phyloP scores from a whole-genome alignment of 2,888 invertebrate genomes.

The Orgyia antiqua region DNA sequence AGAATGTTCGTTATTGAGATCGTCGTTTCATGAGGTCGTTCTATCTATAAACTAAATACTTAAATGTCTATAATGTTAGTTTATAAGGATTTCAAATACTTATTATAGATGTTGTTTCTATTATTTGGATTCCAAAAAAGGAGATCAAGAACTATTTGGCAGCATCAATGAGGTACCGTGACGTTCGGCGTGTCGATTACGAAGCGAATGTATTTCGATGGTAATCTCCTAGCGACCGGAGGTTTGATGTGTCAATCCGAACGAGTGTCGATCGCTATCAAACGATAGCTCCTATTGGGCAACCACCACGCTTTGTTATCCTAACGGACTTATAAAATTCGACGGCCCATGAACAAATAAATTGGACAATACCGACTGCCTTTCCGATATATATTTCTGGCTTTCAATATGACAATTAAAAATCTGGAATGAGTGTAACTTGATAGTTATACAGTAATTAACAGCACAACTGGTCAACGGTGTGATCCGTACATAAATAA shows the following conservation, averaged over 20 bases:
- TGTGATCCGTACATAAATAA: constrained; percentile 59
- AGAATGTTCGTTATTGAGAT: too few species aligned
- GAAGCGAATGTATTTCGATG: constrained; percentile 62
- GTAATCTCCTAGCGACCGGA: constrained; percentile 59
- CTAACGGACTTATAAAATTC: constrained; percentile 65
- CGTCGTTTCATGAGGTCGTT: too few species aligned
- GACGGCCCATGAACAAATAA: constrained; percentile 46
- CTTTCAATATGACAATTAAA: too few species aligned
- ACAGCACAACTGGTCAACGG: constrained; percentile 37
- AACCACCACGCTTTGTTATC: constrained; percentile 71
- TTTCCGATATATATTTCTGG: constrained; percentile 37
- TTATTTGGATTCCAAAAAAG: constrained; percentile 8
- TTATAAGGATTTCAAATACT: too few species aligned
- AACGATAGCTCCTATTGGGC: constrained; percentile 67
- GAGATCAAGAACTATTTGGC: constrained; percentile 8
- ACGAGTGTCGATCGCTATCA: constrained; percentile 60
- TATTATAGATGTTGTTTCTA: too few species aligned
- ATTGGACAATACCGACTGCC: constrained; percentile 40
- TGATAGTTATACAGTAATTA: constrained; percentile 40
- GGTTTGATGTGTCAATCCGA: constrained; percentile 74
- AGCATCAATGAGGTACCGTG: constrained; percentile 48
- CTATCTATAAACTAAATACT: too few species aligned
- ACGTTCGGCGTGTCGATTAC: constrained; percentile 65
- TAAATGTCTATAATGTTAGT: too few species aligned
- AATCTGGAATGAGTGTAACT: too few species aligned